Evolutionary conservation across 2,797 vertebrate genomes (phyloP).

Genomic region (Melanotaenia boesemani): DNA sequence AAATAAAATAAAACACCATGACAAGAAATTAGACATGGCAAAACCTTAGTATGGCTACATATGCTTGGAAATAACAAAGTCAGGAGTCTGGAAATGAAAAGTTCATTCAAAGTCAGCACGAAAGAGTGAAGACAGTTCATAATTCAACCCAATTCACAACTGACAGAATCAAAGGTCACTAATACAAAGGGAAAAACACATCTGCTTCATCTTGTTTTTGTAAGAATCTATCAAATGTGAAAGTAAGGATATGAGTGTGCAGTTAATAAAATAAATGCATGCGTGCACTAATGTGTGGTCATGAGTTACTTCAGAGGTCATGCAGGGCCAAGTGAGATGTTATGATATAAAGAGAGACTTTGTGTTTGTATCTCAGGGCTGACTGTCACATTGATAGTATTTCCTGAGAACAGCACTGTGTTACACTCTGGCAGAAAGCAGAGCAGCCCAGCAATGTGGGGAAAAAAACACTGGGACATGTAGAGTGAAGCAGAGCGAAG

Average conservation of each 20-base stretch:
- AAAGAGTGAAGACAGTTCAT: constrained; percentile 12
- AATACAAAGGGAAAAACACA: constrained; percentile 12
- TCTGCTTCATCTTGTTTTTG: constrained; percentile 4
- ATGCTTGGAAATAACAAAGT: neutral
- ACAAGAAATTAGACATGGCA: constrained; percentile 15
- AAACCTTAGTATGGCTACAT: constrained; percentile 10
- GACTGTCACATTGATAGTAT: constrained; percentile 55
- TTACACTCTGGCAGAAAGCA: constrained; percentile 63
- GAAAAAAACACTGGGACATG: constrained; percentile 47
- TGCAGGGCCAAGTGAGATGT: constrained; percentile 56
- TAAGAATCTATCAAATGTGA: neutral
- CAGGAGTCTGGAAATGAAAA: constrained; percentile 25
- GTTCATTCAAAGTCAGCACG: constrained; percentile 25
- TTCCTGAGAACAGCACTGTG: constrained; percentile 53
- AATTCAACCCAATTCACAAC: constrained; percentile 11
- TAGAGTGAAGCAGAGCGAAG: constrained; percentile 52
- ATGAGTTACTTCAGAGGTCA: constrained; percentile 46
- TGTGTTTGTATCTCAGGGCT: constrained; percentile 45
- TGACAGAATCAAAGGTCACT: constrained; percentile 12
- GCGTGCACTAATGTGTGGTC: constrained; percentile 15
- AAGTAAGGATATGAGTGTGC: neutral
- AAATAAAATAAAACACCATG: neutral
- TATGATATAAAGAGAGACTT: constrained; percentile 44
- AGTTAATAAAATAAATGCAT: constrained; percentile 18
- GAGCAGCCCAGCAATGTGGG: constrained; percentile 59